These are phyloP conservation scores for Sander vitreus DNA, from an alignment of 2,113 vertebrate genomes.

Conservation along the genomic window DNA sequence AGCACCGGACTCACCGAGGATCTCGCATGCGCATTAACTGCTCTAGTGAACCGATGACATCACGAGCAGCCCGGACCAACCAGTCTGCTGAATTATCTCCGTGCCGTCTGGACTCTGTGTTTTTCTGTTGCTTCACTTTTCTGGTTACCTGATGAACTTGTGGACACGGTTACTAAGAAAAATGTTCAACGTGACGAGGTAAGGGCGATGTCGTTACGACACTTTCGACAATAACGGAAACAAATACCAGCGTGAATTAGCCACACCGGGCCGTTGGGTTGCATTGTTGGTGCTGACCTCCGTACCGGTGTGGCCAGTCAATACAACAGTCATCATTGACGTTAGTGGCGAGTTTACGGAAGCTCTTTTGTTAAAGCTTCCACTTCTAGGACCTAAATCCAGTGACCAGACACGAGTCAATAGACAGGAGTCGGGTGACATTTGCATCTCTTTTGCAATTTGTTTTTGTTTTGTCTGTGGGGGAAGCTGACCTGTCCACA, in stretches of 20 bases:
- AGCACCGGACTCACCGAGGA: not conserved
- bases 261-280: constrained; percentile 31
- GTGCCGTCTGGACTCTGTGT: not conserved
- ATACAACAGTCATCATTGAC: constrained; percentile 3
- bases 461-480: constrained; percentile 24
- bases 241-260: not conserved
- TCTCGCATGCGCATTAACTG: constrained; percentile 61
- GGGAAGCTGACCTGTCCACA: constrained; percentile 1
- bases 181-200: constrained; percentile 66
- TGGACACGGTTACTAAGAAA: not conserved
- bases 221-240: not conserved
- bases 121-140: not conserved
- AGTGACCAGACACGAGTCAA: not conserved
- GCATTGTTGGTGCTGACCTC: constrained; percentile 55
- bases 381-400: not conserved
- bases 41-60: constrained; percentile 57
- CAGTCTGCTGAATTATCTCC: constrained; percentile 55
- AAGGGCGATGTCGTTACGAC: constrained; percentile 2
- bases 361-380: not conserved
- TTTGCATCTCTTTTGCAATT: constrained; percentile 70
- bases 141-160: constrained; percentile 31
- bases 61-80: constrained; percentile 62
- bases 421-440: not conserved
- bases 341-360: not conserved
- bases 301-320: constrained; percentile 56